A percentile compares a stretch with the other conserved stretches of the same genome.
phyloP scores from a whole-genome alignment of 2,797 vertebrate genomes.

The Lindbergichthys nudifrons region DNA sequence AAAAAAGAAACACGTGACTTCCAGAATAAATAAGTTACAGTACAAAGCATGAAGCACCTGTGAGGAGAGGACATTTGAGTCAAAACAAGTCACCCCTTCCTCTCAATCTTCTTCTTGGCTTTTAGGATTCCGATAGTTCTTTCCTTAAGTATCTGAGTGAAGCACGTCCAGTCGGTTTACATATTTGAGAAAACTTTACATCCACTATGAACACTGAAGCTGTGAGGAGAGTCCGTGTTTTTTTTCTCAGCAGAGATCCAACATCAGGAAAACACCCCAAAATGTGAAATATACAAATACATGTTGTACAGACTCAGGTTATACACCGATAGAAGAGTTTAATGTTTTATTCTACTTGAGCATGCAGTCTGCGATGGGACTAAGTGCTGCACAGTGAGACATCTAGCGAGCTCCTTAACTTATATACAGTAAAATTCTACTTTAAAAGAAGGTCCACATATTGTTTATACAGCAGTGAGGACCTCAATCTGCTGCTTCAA shows the following conservation, averaged over 20 bases:
- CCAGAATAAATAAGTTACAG: neutral
- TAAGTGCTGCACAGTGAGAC: neutral
- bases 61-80: slow-evolving; percentile 1
- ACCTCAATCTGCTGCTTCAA: neutral
- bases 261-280: neutral
- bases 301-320: neutral
- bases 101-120: neutral
- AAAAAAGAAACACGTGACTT: neutral
- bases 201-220: neutral
- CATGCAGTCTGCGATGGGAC: neutral
- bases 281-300: slow-evolving; percentile 6
- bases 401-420: neutral
- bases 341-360: neutral
- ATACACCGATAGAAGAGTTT: neutral
- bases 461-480: neutral
- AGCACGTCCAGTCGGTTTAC: neutral
- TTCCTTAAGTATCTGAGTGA: no score
- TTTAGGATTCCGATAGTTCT: neutral
- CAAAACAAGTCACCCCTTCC: neutral
- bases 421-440: slow-evolving; percentile 27
- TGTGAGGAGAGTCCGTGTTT: neutral
- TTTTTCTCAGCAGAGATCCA: slow-evolving; percentile 11
- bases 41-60: slow-evolving; percentile 34
- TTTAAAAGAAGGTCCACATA: neutral
- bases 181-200: slow-evolving; percentile 12